Evolutionary conservation across 2,113 vertebrate species (phyloP), one percentile per base, ranked within the genome.

Genomic region (Oncorhynchus masou): DNA sequence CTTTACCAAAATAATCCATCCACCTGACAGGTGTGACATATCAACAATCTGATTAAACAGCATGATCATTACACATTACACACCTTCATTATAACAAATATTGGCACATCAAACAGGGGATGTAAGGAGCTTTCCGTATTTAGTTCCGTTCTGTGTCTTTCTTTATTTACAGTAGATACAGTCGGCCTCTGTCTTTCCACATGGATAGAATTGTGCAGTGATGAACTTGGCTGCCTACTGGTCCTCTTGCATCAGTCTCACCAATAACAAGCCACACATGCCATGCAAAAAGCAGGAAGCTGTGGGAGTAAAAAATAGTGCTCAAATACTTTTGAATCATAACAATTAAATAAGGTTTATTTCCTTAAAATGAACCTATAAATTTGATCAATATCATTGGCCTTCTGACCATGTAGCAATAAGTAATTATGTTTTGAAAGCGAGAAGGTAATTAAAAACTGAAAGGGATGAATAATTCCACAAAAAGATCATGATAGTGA

Each of bases 81-180:
- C 31, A n/a, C 78, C 71, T 77, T 68, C 11, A 5, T 81, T 85
- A 78, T 74, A 69, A 82, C 70, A 71, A 81, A 86, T 79, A 77
- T 75, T 59, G 74, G 71, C 80, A 80, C 68, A 80, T 70, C 65
- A 67, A 29, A 29, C 65, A 19, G 24, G 31, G 27, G 24, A 15
- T 31, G 16, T 27, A 67, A 67, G 1, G 27, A 67, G 65, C 13
- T 29, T 72, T 12, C 11, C 72, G 24, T 73, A 62, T 64, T 76
- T 65, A 72, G 8, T 54, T 77, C 20, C 34, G 62, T 60, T 67
- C 64, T 29, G 11, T 78, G 19, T 5, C 39, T 20, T 68, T 4
- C 34, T 34, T 49, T 67, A 31, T 54, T 74, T 29, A 70, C 7
- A 64, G 24, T 39, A 39, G 34, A 39, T 39, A 39, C 2, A 39